Base-by-base conservation (phyloP, 1,140 invertebrate species). In the Plectrocnemia conspersa region DNA sequence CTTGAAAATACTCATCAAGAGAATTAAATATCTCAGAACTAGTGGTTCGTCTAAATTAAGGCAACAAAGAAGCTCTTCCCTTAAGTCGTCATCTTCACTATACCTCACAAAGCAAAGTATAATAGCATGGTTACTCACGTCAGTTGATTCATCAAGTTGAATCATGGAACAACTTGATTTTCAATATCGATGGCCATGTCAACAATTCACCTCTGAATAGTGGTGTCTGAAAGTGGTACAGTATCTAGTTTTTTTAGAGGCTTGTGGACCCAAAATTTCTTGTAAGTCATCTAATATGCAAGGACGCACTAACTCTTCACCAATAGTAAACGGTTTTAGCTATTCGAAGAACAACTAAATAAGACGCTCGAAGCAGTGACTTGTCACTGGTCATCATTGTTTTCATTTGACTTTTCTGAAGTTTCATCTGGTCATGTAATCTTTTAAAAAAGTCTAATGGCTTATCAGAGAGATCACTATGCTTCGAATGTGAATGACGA, bases 1-100 rank as follows among this genome's bases (percentile, higher is more conserved):
- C 23, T 46, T 46, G 42, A n/a, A 46, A 46, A 46, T 46, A 46
- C 15, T 46, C 42, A 27, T 46, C 42, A 27, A 46, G 23, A 25
- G 21, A 22, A 15, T 16, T 22, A 46, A 46, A 46, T 27, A 46
- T 27, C 23, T 46, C 42, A 15, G 19, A 46, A 46, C 42, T 46
- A 19, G 42, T 46, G 18, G 23, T 46, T 25, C 23, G 29, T 22
- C 22, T 25, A 46, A 46, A 16, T 46, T 16, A 46, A 46, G 9
- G 21, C 42, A 46, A 22, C 42, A 25, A 46, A 46, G 21, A 46
- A 46, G 42, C 16, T 46, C 42, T 16, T 46, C 42, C 24, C 23
- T 46, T 10, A 46, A 46, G 21, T 46, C 21, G 24, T 46, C 23
- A 46, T 5, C 42, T 46, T 46, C 9, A 46, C 22, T 46, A 46